Percentiles rank a stretch among this genome's conserved stretches.
These are phyloP conservation scores for Entomobrya multifasciata DNA, from an alignment of 2,888 invertebrate genomes.

Conservation along the genomic window DNA sequence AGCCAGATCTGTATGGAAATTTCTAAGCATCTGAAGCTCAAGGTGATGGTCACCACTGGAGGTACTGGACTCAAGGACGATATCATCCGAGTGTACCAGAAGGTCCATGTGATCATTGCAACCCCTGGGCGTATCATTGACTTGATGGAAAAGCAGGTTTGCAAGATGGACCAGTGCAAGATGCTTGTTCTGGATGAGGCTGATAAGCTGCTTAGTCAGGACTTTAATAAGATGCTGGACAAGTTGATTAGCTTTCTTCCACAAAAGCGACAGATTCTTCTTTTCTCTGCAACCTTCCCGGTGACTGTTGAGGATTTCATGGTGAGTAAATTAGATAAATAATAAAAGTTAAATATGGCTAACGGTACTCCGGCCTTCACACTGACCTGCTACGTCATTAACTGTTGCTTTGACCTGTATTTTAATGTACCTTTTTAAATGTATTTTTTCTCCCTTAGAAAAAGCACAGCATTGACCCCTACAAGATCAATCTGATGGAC, in stretches of 20 bases:
- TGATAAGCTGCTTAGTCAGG: constrained; percentile 98
- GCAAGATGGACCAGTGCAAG: constrained; percentile 97
- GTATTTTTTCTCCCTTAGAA: no score
- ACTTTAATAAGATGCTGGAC: constrained; percentile 99
- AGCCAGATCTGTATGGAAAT: constrained; percentile 99
- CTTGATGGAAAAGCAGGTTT: constrained; percentile 98
- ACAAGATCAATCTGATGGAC: constrained; percentile 99
- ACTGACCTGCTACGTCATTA: no score
- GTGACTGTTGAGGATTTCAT: constrained; percentile 99
- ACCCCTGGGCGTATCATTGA: constrained; percentile 99
- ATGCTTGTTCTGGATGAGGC: constrained; percentile 99
- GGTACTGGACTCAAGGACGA: constrained; percentile 99
- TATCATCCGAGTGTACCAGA: constrained; percentile 99
- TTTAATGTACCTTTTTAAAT: no score
- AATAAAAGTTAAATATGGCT: background rate
- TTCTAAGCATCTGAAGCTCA: constrained; percentile 97
- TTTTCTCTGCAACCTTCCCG: constrained; percentile 99
- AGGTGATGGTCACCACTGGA: constrained; percentile 99
- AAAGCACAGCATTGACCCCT: constrained; percentile 97
- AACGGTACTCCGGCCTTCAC: no score
- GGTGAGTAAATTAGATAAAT: constrained; percentile 82
- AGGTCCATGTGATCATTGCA: constrained; percentile 99
- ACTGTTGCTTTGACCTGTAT: no score
- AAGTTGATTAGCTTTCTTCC: constrained; percentile 97
- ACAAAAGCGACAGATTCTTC: constrained; percentile 96